A percentile compares a stretch with the other conserved stretches of the same genome.
phyloP scores from a whole-genome alignment of 2,113 vertebrate species.

The Bos indicus region DNA sequence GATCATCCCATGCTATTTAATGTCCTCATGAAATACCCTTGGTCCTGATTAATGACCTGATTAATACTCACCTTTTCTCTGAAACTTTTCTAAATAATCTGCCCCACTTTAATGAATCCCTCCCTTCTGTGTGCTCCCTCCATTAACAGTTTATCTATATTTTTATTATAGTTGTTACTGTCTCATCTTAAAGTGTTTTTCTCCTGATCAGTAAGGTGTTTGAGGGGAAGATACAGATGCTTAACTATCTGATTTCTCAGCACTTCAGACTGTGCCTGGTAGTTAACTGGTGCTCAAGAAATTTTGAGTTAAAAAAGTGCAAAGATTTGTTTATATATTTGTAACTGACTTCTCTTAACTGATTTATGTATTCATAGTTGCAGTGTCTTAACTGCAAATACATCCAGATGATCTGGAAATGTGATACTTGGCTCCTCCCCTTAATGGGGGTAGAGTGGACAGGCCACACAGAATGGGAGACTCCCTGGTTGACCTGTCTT shows the following conservation, averaged over 20 bases:
- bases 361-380: neutral
- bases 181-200: neutral
- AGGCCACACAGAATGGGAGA: neutral
- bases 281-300: neutral
- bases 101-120: neutral
- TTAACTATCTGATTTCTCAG: neutral
- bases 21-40: neutral
- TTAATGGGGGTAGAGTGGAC: neutral
- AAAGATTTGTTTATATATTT: neutral
- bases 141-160: neutral
- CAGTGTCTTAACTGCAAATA: neutral
- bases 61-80: slow-evolving; percentile 16
- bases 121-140: neutral
- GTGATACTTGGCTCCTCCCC: neutral
- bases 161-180: neutral
- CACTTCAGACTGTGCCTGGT: neutral
- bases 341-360: neutral
- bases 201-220: neutral
- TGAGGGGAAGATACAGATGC: neutral
- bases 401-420: neutral
- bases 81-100: slow-evolving; percentile 12
- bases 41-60: neutral
- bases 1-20: neutral
- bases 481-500: neutral
- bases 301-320: neutral